Conservation (phyloP, 1,140 invertebrate genomes). For the Coelopa frigida region DNA sequence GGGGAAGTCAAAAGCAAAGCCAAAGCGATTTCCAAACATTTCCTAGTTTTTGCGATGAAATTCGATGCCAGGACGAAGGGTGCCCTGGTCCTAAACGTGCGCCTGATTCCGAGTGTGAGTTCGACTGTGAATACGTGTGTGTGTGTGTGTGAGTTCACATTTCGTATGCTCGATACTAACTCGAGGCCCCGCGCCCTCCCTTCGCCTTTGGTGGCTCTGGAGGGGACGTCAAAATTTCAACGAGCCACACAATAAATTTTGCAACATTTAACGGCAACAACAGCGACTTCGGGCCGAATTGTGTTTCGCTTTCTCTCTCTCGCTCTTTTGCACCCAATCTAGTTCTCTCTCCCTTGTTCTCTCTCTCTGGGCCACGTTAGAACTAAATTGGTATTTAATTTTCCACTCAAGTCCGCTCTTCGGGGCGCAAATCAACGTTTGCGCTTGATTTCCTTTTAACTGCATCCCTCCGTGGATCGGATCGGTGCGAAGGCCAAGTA, state of each 20-base stretch:
- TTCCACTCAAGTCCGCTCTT: background rate
- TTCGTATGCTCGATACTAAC: background rate
- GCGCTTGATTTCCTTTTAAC: constrained; percentile 2
- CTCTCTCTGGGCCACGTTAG: background rate
- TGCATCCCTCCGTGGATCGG: background rate
- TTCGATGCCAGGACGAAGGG: no score
- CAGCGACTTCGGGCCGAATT: no score
- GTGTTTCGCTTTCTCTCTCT: no score
- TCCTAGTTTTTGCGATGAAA: no score
- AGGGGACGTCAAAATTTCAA: background rate
- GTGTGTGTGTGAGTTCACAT: background rate
- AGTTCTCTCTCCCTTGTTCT: no score
- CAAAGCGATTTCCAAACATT: no score
- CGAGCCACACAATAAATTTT: constrained; percentile 2
- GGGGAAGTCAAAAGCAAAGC: no score
- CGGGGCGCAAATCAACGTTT: constrained; percentile 1
- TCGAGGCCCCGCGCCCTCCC: no score
- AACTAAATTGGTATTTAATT: background rate
- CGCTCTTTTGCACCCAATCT: no score
- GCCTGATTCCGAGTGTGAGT: background rate
- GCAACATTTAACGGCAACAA: background rate
- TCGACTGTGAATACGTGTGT: background rate
- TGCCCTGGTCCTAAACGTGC: no score
- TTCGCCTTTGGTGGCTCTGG: no score
- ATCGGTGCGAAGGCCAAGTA: no score